Evolutionary conservation across 2,888 invertebrate species (phyloP).

Genomic region (Microctonus aethiopoides): DNA sequence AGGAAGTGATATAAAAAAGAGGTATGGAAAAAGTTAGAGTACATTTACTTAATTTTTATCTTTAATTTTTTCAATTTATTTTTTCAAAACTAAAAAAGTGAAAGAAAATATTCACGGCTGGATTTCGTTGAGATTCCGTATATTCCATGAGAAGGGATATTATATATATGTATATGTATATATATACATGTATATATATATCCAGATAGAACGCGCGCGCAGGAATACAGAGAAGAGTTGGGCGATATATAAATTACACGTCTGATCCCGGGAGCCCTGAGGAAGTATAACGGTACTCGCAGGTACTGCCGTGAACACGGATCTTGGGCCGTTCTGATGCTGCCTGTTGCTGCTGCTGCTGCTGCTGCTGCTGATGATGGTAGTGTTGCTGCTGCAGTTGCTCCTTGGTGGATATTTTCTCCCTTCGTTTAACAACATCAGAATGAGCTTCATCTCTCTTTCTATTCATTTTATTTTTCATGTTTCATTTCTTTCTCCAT

Average conservation of each 20-base stretch:
- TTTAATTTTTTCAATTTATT: conserved; percentile 12
- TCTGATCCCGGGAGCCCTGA: conserved; percentile 59
- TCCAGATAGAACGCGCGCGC: background rate
- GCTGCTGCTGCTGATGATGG: conserved; percentile 8
- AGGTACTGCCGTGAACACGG: conserved; percentile 45
- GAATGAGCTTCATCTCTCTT: conserved; percentile 13
- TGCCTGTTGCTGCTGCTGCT: conserved; percentile 17
- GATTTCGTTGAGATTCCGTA: conserved; percentile 28
- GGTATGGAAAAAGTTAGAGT: no score
- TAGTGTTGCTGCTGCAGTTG: conserved; percentile 26
- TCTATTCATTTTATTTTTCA: background rate
- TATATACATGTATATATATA: no score
- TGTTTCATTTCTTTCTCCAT: conserved; percentile 35
- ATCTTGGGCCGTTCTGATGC: conserved; percentile 43
- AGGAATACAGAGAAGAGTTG: conserved; percentile 34
- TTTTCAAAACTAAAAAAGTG: background rate
- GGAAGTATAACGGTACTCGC: conserved; percentile 60
- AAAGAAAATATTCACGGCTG: conserved; percentile 5
- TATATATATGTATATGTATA: no score
- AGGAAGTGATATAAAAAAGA: no score
- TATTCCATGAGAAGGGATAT: conserved; percentile 16
- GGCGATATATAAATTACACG: conserved; percentile 65
- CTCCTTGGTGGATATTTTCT: conserved; percentile 33
- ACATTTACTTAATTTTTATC: no score
- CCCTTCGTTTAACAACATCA: conserved; percentile 24